Percentiles rank a stretch among this genome's conserved stretches.
Conservation (phyloP, 2,113 vertebrate species). For the Lota lota region DNA sequence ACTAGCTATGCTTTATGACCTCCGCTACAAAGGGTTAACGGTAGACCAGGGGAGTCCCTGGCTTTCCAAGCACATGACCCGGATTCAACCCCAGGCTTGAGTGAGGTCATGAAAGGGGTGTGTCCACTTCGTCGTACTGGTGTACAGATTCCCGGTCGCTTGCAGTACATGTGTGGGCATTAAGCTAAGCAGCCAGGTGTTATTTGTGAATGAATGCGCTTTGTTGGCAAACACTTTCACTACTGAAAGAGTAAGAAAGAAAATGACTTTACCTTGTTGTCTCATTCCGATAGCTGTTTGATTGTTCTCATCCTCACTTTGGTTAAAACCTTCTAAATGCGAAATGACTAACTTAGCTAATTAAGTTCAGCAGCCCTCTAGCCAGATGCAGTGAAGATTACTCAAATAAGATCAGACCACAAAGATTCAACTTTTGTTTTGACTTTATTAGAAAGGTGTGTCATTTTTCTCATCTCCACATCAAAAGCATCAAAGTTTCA, state of each 20-base stretch:
- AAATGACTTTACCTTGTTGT: too few species aligned
- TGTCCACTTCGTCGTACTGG: not conserved
- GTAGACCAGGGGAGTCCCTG: not conserved
- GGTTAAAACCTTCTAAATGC: too few species aligned
- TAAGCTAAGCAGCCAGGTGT: too few species aligned
- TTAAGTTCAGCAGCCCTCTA: too few species aligned
- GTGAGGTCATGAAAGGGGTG: constrained; percentile 28
- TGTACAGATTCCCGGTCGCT: too few species aligned
- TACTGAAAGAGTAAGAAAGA: too few species aligned
- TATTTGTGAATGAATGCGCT: too few species aligned
- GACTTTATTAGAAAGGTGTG: constrained; percentile 60
- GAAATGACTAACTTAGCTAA: too few species aligned
- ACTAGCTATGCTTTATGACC: constrained; percentile 47
- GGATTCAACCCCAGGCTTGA: constrained; percentile 20
- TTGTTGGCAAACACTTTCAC: too few species aligned
- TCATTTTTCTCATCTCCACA: constrained; percentile 33
- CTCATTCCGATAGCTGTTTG: too few species aligned
- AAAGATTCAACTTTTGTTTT: constrained; percentile 33
- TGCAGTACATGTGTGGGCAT: too few species aligned
- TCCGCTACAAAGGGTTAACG: constrained; percentile 23
- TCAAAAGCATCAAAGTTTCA: constrained; percentile 56
- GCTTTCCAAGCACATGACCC: constrained; percentile 33
- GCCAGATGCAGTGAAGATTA: not conserved
- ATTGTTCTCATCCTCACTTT: not conserved
- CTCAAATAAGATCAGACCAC: constrained; percentile 1